Conservation (phyloP, 2,113 vertebrate species). For the Drymodes brunneopygia region DNA sequence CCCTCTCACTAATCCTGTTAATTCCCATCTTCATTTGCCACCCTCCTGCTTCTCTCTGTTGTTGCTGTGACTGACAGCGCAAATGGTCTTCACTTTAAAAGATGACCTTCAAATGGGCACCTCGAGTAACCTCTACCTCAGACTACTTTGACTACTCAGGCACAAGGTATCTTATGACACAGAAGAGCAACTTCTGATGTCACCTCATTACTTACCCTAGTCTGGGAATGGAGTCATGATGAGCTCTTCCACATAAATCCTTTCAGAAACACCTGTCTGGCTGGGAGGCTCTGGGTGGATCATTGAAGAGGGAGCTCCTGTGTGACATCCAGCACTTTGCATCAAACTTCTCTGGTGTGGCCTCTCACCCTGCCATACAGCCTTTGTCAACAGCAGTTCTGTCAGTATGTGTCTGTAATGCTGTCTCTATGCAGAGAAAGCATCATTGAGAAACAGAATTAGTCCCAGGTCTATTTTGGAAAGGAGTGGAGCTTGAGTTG, state of each 20-base stretch:
- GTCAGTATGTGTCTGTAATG: neutral
- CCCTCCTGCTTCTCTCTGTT: neutral
- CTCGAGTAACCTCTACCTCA: conserved; percentile 36
- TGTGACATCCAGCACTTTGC: neutral
- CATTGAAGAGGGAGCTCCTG: neutral
- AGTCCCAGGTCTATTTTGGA: conserved; percentile 1
- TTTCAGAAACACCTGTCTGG: neutral
- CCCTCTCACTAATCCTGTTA: conserved; percentile 54
- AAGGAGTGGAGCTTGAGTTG: conserved; percentile 10
- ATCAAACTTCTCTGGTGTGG: neutral
- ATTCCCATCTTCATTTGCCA: conserved; percentile 39
- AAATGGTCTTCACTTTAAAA: conserved; percentile 67
- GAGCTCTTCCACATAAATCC: neutral
- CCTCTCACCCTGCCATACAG: neutral
- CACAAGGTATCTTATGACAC: neutral
- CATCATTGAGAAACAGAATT: conserved; percentile 18
- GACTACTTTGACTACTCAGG: neutral
- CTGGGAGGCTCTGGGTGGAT: neutral
- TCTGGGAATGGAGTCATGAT: neutral
- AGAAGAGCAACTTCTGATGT: neutral
- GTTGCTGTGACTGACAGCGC: conserved; percentile 51
- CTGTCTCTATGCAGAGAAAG: neutral
- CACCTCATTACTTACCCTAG: neutral
- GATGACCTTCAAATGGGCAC: conserved; percentile 57
- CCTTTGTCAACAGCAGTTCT: neutral